phyloP scores from a whole-genome alignment of 2,797 vertebrate species.

The Fundulus diaphanus region DNA sequence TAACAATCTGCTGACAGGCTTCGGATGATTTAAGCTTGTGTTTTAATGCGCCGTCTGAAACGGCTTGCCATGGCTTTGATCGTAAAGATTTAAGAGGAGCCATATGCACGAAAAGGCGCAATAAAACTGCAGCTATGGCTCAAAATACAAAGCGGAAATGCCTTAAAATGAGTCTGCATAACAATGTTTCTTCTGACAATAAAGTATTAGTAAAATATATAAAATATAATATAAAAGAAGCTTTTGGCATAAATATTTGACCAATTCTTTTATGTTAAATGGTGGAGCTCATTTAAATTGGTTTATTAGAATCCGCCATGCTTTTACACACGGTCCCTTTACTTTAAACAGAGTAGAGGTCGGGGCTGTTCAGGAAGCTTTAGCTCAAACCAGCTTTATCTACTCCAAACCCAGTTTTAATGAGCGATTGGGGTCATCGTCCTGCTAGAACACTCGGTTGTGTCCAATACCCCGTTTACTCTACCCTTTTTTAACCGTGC shows the following conservation, averaged over 20 bases:
- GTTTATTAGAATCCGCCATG: too few relatives aligned
- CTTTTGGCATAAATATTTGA: not conserved
- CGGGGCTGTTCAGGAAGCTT: too few relatives aligned
- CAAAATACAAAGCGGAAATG: slow-evolving; percentile 1
- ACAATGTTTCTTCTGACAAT: slow-evolving; percentile 3
- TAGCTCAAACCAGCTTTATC: too few relatives aligned
- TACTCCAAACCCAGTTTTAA: too few relatives aligned
- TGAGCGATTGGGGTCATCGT: too few relatives aligned
- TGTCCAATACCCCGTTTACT: too few relatives aligned
- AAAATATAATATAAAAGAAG: too few relatives aligned
- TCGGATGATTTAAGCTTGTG: slow-evolving; percentile 18
- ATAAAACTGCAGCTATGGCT: slow-evolving; percentile 3
- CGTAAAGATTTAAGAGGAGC: slow-evolving; percentile 8
- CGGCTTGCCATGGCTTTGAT: slow-evolving; percentile 20
- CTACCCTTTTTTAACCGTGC: too few relatives aligned
- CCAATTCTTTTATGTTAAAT: not conserved
- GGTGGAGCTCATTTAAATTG: not conserved
- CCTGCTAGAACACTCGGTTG: too few relatives aligned
- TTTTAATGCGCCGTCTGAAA: slow-evolving; percentile 15
- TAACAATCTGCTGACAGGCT: slow-evolving; percentile 18
- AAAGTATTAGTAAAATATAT: not conserved
- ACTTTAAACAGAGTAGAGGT: too few relatives aligned
- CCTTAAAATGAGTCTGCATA: slow-evolving; percentile 6
- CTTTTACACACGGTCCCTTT: too few relatives aligned
- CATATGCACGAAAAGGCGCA: not conserved